Evolutionary conservation across 2,113 vertebrate genomes (phyloP), one percentile per base, ranked within the genome.

Genomic region (Chaetorhynchus papuensis): DNA sequence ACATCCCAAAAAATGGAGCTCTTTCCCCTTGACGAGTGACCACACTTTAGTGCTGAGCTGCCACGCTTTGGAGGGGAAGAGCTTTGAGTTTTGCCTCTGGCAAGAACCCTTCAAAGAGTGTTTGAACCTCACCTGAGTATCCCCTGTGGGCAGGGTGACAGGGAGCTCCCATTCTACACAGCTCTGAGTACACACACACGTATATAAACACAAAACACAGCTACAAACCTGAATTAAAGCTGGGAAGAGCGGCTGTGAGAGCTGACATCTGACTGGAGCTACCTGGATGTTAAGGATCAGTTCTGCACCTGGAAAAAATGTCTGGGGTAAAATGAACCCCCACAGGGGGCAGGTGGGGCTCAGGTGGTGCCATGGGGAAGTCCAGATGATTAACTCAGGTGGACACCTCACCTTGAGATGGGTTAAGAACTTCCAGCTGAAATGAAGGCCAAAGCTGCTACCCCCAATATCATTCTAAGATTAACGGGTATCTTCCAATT

Each of bases 291-390:
- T 20, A 15, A 54, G 6, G 21, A 60, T 15, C 45, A 74, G 20
- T 8, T 84, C 44, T 21, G 56, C 35, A 69, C 20, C 41, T 56
- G 61, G 68, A 68, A 76, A 33, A 4, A 6, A 21, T 12, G 22
- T 24, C 41, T 50, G 23, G 21, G 16, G 17, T 35, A 21, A 59
- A 71, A 52, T 3, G 28, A 30, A 10, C 16, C 1, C 9, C 41
- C 52, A 5, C 6, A 64, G 79, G 35, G 47, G 30, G 27, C 6
- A 66, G 42, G 15, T 33, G 15, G 19, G 47, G 47, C n/a, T 52
- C 70, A 16, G 1, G 1, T 1, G 6, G 60, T 23, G n/a, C 22
- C 15, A 8, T 1, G 21, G 47, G 37, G 8, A 18, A 54, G 13
- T 33, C 31, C 78, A 85, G 27, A 4, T 27, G 17, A 69, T 13